phyloP scores from a whole-genome alignment of 2,113 vertebrate genomes.

The Corynorhinus townsendii region DNA sequence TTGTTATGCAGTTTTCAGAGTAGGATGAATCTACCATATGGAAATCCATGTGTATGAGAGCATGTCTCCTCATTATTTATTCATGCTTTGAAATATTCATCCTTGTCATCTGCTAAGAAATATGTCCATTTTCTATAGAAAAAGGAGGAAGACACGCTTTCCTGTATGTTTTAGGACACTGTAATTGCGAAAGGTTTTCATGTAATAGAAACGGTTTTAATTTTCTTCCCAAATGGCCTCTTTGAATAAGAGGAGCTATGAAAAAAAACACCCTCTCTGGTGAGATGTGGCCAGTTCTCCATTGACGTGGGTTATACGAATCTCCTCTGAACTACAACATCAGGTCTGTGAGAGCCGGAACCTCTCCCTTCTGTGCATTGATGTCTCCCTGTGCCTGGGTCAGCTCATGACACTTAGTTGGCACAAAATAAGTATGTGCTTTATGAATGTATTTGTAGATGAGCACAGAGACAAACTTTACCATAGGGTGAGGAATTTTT shows the following conservation, averaged over 20 bases:
- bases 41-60: neutral
- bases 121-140: neutral
- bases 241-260: neutral
- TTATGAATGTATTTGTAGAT: neutral
- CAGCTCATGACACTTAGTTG: neutral
- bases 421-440: neutral
- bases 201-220: neutral
- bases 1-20: neutral
- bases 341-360: neutral
- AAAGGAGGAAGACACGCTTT: neutral
- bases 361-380: neutral
- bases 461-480: neutral
- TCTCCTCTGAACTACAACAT: neutral
- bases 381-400: neutral
- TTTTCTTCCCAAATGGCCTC: neutral
- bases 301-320: rapidly evolving
- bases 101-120: neutral
- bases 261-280: neutral
- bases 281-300: neutral
- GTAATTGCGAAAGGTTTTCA: neutral
- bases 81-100: neutral
- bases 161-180: neutral
- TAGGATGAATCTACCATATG: neutral
- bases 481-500: neutral
- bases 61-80: neutral